phyloP scores from a whole-genome alignment of 30 jellyfish, hydroid and myxozoan genomes.

The Aurelia aurita region DNA sequence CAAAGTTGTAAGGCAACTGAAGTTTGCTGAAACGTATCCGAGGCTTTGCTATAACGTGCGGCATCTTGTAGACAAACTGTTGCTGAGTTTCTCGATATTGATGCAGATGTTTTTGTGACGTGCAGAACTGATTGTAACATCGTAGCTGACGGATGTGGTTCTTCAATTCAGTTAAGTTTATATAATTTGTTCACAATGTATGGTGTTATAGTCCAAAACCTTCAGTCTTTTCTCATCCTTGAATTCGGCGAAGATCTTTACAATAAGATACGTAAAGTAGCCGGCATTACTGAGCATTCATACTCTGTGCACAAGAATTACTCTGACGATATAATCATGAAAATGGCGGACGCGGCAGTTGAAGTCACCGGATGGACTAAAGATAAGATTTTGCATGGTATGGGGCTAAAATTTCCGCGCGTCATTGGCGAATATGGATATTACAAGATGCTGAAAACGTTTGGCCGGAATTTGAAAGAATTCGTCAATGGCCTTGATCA shows the following conservation, averaged over 20 bases:
- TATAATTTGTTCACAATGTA: constrained; percentile 31
- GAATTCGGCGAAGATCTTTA: constrained; percentile 51
- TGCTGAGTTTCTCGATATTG: too few species aligned
- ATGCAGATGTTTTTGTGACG: too few species aligned
- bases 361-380: constrained; percentile 46
- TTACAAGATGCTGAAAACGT: constrained; percentile 53
- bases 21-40: too few species aligned
- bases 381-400: constrained; percentile 46
- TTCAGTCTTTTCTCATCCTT: constrained; percentile 35
- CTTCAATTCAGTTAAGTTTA: too few species aligned
- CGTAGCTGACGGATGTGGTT: too few species aligned
- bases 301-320: constrained; percentile 57
- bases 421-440: constrained; percentile 67
- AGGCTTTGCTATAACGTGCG: too few species aligned
- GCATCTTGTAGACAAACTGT: too few species aligned
- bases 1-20: too few species aligned
- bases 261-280: constrained; percentile 19
- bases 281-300: constrained; percentile 52
- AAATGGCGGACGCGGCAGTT: constrained; percentile 48
- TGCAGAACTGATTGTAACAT: too few species aligned
- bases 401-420: constrained; percentile 52
- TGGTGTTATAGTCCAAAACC: constrained; percentile 55
- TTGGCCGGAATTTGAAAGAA: constrained; percentile 66
- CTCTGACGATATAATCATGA: constrained; percentile 13
- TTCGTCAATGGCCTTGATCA: constrained; percentile 67